Conservation (phyloP, 2,888 invertebrate species). For the Megamerina dolium region DNA sequence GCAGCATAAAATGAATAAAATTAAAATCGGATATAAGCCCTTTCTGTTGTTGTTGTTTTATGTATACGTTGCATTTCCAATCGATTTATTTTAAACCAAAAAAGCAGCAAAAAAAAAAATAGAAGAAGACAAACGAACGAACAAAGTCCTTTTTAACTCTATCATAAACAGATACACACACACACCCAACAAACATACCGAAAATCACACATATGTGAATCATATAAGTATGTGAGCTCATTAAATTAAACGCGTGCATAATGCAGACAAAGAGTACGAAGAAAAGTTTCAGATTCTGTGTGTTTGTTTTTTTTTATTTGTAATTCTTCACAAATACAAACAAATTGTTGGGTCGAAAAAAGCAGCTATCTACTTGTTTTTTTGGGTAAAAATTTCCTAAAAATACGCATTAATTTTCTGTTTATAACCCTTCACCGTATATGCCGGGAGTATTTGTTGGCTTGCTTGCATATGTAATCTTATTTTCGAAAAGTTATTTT, state of each 20-base stretch:
- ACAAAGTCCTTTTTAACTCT: constrained; percentile 17
- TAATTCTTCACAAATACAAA: background rate
- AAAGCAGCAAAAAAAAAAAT: constrained; percentile 6
- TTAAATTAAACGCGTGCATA: background rate
- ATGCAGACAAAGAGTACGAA: background rate
- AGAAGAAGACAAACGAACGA: constrained; percentile 17
- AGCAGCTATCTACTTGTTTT: too few relatives aligned
- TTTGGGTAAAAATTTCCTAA: constrained; percentile 31
- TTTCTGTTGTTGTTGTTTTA: constrained; percentile 12
- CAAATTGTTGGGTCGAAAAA: background rate
- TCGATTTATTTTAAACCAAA: constrained; percentile 29
- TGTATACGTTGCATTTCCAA: constrained; percentile 21
- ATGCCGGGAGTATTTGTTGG: background rate
- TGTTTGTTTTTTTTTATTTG: background rate
- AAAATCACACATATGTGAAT: background rate
- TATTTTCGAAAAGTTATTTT: constrained; percentile 11
- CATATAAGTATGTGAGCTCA: background rate
- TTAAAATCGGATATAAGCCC: constrained; percentile 21
- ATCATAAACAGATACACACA: constrained; percentile 9
- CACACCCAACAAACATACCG: background rate
- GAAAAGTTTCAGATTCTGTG: too few relatives aligned
- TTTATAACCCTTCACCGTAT: constrained; percentile 32
- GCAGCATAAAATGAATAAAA: constrained; percentile 12
- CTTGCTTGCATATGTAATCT: background rate
- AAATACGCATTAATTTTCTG: constrained; percentile 38